A percentile compares a stretch with the other conserved stretches of the same genome.
Conservation (phyloP, 1,140 invertebrate species). For the Nephotettix cincticeps region DNA sequence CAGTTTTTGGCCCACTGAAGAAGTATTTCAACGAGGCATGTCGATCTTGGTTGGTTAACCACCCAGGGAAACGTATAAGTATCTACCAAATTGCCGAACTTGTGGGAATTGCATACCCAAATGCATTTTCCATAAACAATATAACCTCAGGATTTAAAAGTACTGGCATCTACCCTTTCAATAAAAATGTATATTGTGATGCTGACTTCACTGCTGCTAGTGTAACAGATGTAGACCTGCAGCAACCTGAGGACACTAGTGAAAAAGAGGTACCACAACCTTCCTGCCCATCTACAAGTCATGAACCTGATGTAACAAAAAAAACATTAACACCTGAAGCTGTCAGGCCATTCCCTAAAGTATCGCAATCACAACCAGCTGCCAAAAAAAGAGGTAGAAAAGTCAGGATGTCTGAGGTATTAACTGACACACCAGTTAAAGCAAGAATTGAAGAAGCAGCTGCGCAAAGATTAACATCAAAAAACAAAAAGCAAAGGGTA, state of each 20-base stretch:
- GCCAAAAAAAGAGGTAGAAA: slow-evolving; percentile 14
- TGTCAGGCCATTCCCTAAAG: slow-evolving; percentile 31
- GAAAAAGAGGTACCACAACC: neutral
- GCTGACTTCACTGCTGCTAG: slow-evolving; percentile 42
- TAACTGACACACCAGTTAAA: slow-evolving; percentile 28
- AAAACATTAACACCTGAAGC: slow-evolving; percentile 16
- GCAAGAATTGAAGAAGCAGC: slow-evolving; percentile 23
- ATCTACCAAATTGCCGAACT: slow-evolving; percentile 52
- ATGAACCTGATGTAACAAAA: neutral
- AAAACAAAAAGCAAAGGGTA: slow-evolving; percentile 22
- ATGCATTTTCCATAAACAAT: slow-evolving; percentile 45
- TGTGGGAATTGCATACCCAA: slow-evolving; percentile 44
- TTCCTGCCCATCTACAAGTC: neutral
- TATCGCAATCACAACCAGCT: neutral
- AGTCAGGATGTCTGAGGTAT: slow-evolving; percentile 11
- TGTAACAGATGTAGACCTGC: slow-evolving; percentile 43
- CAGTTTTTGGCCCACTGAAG: slow-evolving; percentile 49
- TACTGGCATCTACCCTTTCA: slow-evolving; percentile 45
- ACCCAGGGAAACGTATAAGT: slow-evolving; percentile 50
- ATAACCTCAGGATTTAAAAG: slow-evolving; percentile 42
- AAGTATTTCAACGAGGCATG: slow-evolving; percentile 43
- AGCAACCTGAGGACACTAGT: slow-evolving; percentile 7
- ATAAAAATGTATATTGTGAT: slow-evolving; percentile 43
- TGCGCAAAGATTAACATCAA: slow-evolving; percentile 14
- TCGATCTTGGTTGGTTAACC: slow-evolving; percentile 49